Conservation (phyloP, 2,888 invertebrate genomes). For the Scaptomyza parva region DNA sequence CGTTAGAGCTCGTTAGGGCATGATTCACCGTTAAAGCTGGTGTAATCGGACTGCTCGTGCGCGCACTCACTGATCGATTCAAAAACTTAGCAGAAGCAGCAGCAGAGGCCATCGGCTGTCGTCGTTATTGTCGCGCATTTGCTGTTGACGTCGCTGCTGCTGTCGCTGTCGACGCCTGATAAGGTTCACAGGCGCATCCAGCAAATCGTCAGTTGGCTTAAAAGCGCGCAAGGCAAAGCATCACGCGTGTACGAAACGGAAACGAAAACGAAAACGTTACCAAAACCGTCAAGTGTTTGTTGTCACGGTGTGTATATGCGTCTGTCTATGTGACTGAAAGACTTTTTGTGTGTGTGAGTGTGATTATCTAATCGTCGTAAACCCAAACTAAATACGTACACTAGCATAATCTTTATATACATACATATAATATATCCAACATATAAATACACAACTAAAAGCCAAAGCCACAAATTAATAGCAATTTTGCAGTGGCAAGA, state of each 20-base stretch:
- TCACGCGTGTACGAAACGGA: slow-evolving; percentile 50
- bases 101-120: slow-evolving; percentile 20
- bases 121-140: slow-evolving; percentile 15
- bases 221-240: slow-evolving; percentile 71
- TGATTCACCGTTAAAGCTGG: slow-evolving; percentile 72
- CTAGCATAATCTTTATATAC: slow-evolving; percentile 18
- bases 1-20: slow-evolving; percentile 44
- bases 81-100: not conserved
- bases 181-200: slow-evolving; percentile 78
- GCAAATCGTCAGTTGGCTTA: slow-evolving; percentile 74
- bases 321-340: slow-evolving; percentile 6
- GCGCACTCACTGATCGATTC: slow-evolving; percentile 74
- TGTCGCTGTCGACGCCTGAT: slow-evolving; percentile 58
- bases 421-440: no score
- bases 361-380: slow-evolving; percentile 74
- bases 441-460: slow-evolving; percentile 51
- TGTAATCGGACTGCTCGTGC: slow-evolving; percentile 76
- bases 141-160: slow-evolving; percentile 26
- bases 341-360: slow-evolving; percentile 25
- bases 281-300: slow-evolving; percentile 46
- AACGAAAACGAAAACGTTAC: slow-evolving; percentile 39
- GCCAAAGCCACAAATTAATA: slow-evolving; percentile 54
- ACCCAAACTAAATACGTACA: slow-evolving; percentile 45
- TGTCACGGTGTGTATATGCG: slow-evolving; percentile 20
- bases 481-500: slow-evolving; percentile 41